Percentiles rank a stretch among this genome's conserved stretches.
phyloP scores from a whole-genome alignment of 2,113 vertebrate genomes.

The Nannospalax galili region DNA sequence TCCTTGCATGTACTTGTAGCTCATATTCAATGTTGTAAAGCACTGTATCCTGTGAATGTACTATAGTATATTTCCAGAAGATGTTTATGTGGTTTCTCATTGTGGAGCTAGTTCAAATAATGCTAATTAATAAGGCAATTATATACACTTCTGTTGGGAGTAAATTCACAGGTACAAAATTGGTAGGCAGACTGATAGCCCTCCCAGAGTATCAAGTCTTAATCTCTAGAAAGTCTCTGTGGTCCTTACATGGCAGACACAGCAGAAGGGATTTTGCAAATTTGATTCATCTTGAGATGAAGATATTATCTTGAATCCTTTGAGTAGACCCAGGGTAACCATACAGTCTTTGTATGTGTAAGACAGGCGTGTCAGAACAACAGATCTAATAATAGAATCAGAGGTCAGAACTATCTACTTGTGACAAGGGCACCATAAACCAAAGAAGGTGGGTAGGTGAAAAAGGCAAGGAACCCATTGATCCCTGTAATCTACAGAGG shows the following conservation, averaged over 20 bases:
- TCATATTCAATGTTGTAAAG: neutral
- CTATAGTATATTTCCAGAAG: neutral
- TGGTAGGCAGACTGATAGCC: neutral
- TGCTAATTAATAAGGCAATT: neutral
- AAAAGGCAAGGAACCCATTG: neutral
- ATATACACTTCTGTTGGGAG: neutral
- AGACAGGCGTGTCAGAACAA: neutral
- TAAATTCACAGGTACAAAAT: neutral
- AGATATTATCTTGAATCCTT: neutral
- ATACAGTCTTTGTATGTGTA: neutral
- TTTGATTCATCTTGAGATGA: neutral
- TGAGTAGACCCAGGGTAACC: neutral
- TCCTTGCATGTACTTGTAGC: neutral
- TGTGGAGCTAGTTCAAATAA: neutral
- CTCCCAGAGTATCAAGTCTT: neutral
- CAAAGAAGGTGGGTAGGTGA: neutral
- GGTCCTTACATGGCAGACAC: neutral
- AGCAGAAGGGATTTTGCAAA: neutral
- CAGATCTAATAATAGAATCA: neutral
- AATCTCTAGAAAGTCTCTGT: neutral
- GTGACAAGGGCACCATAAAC: neutral
- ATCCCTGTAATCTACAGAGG: neutral
- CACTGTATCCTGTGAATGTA: neutral
- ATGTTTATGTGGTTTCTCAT: neutral
- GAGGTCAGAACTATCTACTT: neutral